Conservation (phyloP, 2,797 vertebrate species). For the Malurus splendens region DNA sequence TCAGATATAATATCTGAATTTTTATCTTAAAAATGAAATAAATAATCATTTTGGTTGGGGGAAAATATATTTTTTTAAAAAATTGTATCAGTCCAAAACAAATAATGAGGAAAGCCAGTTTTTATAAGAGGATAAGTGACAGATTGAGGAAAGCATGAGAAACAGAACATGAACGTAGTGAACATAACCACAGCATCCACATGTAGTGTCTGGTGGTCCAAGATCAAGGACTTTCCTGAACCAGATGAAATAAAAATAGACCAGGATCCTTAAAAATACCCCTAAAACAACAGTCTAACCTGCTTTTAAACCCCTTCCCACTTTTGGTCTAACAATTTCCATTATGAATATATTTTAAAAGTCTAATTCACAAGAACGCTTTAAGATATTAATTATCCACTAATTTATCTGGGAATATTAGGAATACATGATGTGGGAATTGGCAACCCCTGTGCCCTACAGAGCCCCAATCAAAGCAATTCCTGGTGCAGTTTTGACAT, state of each 20-base stretch:
- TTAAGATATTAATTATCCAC: neutral
- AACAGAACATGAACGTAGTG: neutral
- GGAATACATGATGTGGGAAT: neutral
- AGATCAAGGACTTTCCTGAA: neutral
- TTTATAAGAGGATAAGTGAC: neutral
- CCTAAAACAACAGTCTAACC: neutral
- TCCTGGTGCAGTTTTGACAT: neutral
- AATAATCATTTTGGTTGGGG: accelerated
- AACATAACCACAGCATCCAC: neutral
- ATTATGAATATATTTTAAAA: neutral
- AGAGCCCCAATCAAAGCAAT: neutral
- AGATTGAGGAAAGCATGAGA: neutral
- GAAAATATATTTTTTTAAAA: neutral
- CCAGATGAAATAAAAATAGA: neutral
- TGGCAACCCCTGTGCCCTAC: accelerated
- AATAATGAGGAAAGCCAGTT: neutral
- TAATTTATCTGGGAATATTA: neutral
- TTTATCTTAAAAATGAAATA: neutral
- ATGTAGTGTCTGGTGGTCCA: too few relatives aligned
- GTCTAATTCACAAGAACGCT: neutral
- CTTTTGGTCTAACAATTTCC: neutral
- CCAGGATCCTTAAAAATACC: neutral
- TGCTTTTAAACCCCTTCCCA: neutral
- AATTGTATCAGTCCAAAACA: neutral
- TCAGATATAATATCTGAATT: neutral